These are phyloP conservation scores for Carettochelys insculpta DNA, from an alignment of 2,113 vertebrate species.

Conservation along the genomic window DNA sequence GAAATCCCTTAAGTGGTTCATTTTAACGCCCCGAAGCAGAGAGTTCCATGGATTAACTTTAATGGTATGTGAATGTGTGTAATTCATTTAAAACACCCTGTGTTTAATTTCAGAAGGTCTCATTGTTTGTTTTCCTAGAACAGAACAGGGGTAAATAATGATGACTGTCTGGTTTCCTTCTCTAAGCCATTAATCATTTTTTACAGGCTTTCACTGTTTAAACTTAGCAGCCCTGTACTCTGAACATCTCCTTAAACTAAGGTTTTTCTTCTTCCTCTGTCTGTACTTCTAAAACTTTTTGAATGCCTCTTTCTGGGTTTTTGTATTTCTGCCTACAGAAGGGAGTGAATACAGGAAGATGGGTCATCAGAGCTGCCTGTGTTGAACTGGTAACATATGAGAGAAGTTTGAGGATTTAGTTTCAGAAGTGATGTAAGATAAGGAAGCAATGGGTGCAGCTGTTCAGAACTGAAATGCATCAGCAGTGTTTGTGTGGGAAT, in stretches of 20 bases:
- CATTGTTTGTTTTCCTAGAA: not conserved
- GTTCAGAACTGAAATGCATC: not conserved
- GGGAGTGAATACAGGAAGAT: not conserved
- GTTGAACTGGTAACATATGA: not conserved
- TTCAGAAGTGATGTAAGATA: not conserved
- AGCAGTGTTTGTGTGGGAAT: not conserved
- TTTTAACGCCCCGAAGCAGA: not conserved
- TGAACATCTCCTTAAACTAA: not conserved
- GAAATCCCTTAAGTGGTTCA: not conserved
- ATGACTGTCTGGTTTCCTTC: not conserved
- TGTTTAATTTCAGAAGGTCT: not conserved
- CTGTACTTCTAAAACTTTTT: not conserved
- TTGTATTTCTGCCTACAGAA: not conserved
- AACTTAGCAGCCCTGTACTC: not conserved
- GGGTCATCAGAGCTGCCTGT: not conserved
- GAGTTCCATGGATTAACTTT: not conserved
- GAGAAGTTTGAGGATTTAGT: not conserved
- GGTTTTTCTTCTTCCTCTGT: not conserved
- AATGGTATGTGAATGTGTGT: not conserved
- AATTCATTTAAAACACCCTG: not conserved
- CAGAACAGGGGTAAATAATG: not conserved
- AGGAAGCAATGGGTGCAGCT: not conserved
- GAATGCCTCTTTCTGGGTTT: not conserved
- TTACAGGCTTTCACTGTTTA: not conserved
- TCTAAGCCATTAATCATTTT: not conserved